Evolutionary conservation across 35 echinoderm and acorn worm genomes (phyloP).

Genomic region (Chiridota heheva): DNA sequence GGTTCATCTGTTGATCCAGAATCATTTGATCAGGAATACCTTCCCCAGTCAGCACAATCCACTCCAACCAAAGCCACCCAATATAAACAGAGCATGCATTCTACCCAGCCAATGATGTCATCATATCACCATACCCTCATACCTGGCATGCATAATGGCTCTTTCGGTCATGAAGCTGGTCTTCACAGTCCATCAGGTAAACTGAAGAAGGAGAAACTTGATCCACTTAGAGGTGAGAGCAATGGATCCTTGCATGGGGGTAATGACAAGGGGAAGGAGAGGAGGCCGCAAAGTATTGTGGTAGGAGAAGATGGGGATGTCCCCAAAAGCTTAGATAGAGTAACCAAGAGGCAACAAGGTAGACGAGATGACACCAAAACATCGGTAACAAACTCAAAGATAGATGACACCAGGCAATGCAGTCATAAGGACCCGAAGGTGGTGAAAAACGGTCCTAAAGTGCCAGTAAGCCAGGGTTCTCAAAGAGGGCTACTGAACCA

Average conservation of each 20-base stretch:
- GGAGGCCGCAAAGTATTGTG: slow-evolving; percentile 1
- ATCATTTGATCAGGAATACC: slow-evolving; percentile 16
- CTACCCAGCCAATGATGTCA: too few relatives aligned
- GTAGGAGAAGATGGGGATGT: slow-evolving; percentile 41
- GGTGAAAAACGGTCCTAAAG: not conserved
- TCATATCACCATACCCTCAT: too few relatives aligned
- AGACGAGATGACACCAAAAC: slow-evolving; percentile 12
- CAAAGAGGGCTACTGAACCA: too few relatives aligned
- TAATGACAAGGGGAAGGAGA: slow-evolving; percentile 17
- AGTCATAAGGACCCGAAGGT: slow-evolving; percentile 5
- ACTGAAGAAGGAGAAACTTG: too few relatives aligned
- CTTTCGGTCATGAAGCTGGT: too few relatives aligned
- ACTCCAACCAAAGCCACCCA: slow-evolving; percentile 40
- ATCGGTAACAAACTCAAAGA: slow-evolving; percentile 1
- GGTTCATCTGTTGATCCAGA: slow-evolving; percentile 34
- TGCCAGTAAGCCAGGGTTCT: not conserved
- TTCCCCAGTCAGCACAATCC: slow-evolving; percentile 28
- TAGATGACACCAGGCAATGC: slow-evolving; percentile 34
- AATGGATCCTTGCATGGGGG: too few relatives aligned
- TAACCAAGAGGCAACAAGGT: slow-evolving; percentile 50
- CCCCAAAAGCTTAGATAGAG: slow-evolving; percentile 19
- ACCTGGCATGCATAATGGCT: too few relatives aligned
- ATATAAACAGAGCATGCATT: not conserved
- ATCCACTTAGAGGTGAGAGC: too few relatives aligned
- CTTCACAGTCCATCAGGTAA: too few relatives aligned